Percentiles rank a stretch among this genome's conserved stretches.
Evolutionary conservation across 2,888 invertebrate genomes (phyloP).

Genomic region (Hetaerina titia): DNA sequence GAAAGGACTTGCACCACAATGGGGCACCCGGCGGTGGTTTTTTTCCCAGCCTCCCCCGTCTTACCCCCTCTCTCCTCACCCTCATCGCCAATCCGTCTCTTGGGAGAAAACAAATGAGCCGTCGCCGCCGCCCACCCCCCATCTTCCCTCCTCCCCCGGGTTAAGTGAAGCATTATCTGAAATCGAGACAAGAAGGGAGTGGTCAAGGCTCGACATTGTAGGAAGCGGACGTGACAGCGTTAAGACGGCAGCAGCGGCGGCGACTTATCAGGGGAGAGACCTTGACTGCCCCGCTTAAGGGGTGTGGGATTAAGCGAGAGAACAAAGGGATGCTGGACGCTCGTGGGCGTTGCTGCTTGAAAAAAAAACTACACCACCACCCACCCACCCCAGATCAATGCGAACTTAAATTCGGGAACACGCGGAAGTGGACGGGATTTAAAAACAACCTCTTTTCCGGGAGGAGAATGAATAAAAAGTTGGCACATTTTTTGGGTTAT

Average conservation of each 20-base stretch:
- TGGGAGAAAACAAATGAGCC: too few relatives aligned
- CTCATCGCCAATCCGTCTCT: too few relatives aligned
- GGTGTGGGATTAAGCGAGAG: too few relatives aligned
- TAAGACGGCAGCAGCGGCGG: neutral
- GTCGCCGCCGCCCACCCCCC: too few relatives aligned
- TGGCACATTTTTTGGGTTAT: too few relatives aligned
- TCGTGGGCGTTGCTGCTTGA: neutral
- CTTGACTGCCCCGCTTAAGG: neutral
- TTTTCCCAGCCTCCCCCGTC: neutral
- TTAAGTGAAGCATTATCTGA: neutral
- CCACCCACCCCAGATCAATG: neutral
- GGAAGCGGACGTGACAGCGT: conserved; percentile 6
- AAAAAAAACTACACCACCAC: neutral
- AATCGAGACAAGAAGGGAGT: neutral
- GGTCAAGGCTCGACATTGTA: neutral
- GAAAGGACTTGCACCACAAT: neutral
- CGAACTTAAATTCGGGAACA: neutral
- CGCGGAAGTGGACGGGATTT: neutral
- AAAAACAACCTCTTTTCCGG: neutral
- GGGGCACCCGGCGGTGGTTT: neutral
- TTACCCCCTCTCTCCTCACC: neutral
- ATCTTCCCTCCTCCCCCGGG: neutral
- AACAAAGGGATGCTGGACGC: neutral
- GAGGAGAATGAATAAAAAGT: neutral
- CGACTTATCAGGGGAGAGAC: neutral